A percentile compares a stretch with the other conserved stretches of the same genome.
Conservation (phyloP, 2,888 invertebrate species). For the Cheilosia pagana region DNA sequence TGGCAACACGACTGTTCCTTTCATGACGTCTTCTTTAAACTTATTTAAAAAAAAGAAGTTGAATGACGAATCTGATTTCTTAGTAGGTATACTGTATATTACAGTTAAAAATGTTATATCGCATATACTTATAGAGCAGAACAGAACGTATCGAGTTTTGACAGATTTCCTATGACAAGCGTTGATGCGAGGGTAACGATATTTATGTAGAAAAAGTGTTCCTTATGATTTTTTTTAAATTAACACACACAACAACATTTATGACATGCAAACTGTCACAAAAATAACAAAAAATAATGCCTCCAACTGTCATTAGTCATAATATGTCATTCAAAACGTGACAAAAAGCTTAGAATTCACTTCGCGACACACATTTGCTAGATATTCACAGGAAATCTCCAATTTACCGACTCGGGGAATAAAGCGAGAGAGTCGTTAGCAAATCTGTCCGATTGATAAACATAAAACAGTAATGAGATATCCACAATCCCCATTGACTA, state of each 20-base stretch:
- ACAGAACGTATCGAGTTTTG: too few species aligned
- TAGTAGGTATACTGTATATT: too few species aligned
- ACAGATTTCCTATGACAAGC: too few species aligned
- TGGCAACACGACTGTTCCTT: constrained; percentile 29
- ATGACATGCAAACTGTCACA: background rate
- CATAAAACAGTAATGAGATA: background rate
- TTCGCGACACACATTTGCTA: background rate
- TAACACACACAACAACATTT: too few species aligned
- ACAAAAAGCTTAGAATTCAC: constrained; percentile 29
- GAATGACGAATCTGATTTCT: background rate
- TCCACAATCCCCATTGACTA: background rate
- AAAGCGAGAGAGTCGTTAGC: constrained; percentile 13
- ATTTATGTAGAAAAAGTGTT: too few species aligned
- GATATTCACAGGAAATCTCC: constrained; percentile 61
- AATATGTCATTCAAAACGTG: constrained; percentile 41
- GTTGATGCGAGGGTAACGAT: too few species aligned
- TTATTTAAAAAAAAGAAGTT: background rate
- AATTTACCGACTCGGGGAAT: constrained; percentile 34
- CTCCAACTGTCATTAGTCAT: constrained; percentile 39
- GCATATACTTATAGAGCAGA: too few species aligned
- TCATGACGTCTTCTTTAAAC: background rate
- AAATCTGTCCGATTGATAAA: background rate
- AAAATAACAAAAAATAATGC: background rate
- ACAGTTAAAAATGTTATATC: too few species aligned
- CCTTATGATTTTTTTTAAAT: too few species aligned